These are phyloP conservation scores for Phrixothrix hirtus DNA, from an alignment of 2,888 invertebrate genomes.

Conservation along the genomic window DNA sequence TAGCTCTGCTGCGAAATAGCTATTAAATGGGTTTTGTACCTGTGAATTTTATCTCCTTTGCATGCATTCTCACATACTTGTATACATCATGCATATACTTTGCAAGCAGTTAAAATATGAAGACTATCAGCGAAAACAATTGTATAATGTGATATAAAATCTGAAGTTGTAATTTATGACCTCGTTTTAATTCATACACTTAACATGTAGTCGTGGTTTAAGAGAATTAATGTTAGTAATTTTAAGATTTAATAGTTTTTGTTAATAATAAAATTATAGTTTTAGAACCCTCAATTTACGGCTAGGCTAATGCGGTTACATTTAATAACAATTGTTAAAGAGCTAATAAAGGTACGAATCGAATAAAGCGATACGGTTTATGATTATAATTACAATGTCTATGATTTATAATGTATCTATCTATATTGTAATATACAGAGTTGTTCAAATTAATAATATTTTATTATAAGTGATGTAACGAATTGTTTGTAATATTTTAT, in stretches of 20 bases:
- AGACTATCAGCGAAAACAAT: constrained; percentile 13
- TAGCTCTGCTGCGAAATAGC: background rate
- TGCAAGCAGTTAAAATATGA: constrained; percentile 7
- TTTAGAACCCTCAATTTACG: constrained; percentile 25
- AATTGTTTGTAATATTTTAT: no score
- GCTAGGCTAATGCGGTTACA: constrained; percentile 18
- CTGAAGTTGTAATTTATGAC: constrained; percentile 17
- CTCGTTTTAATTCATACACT: constrained; percentile 19
- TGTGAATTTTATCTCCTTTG: constrained; percentile 9
- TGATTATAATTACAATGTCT: constrained; percentile 16
- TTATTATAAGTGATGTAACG: no score
- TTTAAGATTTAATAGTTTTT: constrained; percentile 26
- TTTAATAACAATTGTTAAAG: constrained; percentile 27
- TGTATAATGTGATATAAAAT: constrained; percentile 17
- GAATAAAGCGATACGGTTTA: constrained; percentile 14
- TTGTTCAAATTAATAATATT: background rate
- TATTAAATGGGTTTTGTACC: constrained; percentile 5
- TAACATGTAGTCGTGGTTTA: constrained; percentile 21
- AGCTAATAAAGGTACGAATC: constrained; percentile 20
- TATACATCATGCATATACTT: background rate
- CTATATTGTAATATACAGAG: constrained; percentile 4
- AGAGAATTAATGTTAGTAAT: constrained; percentile 24
- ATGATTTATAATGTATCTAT: constrained; percentile 13
- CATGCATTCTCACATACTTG: no score
- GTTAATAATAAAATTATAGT: constrained; percentile 32